Conservation (phyloP, 2,888 invertebrate genomes). For the Exephanes ischioxanthus region DNA sequence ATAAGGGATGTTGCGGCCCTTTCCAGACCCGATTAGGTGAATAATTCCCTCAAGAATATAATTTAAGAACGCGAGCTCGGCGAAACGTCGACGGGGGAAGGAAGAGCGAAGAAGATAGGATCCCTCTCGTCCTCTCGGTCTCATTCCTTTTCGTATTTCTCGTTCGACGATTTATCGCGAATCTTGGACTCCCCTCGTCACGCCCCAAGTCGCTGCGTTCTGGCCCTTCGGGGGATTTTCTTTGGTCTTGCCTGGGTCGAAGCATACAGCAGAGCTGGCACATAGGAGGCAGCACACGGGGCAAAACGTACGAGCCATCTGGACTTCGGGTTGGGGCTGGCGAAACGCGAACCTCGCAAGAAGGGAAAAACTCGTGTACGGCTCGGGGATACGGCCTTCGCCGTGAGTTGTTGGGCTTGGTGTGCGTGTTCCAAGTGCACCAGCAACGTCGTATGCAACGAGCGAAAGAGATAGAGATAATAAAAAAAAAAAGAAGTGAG, state of each 20-base stretch:
- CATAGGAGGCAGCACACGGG: slow-evolving; percentile 36
- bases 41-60: slow-evolving; percentile 65
- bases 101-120: slow-evolving; percentile 18
- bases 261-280: slow-evolving; percentile 13
- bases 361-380: slow-evolving; percentile 53
- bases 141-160: slow-evolving; percentile 48
- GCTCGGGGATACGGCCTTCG: slow-evolving; percentile 33
- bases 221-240: slow-evolving; percentile 60
- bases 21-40: slow-evolving; percentile 63
- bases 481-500: slow-evolving; percentile 51
- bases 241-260: slow-evolving; percentile 26
- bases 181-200: slow-evolving; percentile 69
- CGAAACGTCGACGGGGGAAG: slow-evolving; percentile 40
- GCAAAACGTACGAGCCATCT: slow-evolving; percentile 68
- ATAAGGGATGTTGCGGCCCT: slow-evolving; percentile 63
- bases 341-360: slow-evolving; percentile 41
- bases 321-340: slow-evolving; percentile 54
- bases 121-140: slow-evolving; percentile 1
- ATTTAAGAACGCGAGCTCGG: slow-evolving; percentile 62
- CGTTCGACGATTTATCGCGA: slow-evolving; percentile 70
- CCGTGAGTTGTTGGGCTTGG: slow-evolving; percentile 43
- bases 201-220: slow-evolving; percentile 58
- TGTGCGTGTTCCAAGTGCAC: slow-evolving; percentile 45
- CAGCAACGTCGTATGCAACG: slow-evolving; percentile 19
- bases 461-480: slow-evolving; percentile 28